Conservation (phyloP, 2,797 vertebrate genomes). For the Enteromius thamalakanensis region DNA sequence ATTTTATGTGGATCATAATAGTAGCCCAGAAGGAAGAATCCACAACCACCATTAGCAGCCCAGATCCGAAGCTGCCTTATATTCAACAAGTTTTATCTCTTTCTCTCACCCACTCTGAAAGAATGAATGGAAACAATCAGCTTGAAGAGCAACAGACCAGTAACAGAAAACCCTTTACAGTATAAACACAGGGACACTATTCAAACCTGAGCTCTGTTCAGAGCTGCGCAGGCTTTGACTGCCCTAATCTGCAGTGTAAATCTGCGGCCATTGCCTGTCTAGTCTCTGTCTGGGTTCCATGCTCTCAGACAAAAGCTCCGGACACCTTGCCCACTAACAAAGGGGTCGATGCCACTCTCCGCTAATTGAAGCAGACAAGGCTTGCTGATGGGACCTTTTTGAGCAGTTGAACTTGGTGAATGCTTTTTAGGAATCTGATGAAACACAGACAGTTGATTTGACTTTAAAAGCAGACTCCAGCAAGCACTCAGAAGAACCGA, state of each 20-base stretch:
- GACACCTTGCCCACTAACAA: conserved; percentile 80
- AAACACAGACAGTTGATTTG: conserved; percentile 73
- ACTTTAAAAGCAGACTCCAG: conserved; percentile 68
- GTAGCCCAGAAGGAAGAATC: background rate
- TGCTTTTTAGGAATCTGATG: conserved; percentile 70
- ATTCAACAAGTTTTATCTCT: conserved; percentile 29
- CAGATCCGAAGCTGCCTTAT: conserved; percentile 12
- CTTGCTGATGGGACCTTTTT: conserved; percentile 80
- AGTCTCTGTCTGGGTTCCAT: conserved; percentile 79
- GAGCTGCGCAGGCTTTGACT: conserved; percentile 77
- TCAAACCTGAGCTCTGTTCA: conserved; percentile 71
- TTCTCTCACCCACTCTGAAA: background rate
- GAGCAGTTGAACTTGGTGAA: conserved; percentile 77
- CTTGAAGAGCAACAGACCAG: conserved; percentile 71
- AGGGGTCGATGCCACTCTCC: conserved; percentile 64
- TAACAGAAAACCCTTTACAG: conserved; percentile 77
- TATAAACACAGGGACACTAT: conserved; percentile 75
- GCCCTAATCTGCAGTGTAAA: conserved; percentile 79
- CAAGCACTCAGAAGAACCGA: conserved; percentile 60
- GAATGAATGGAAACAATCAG: conserved; percentile 64
- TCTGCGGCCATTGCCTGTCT: conserved; percentile 80
- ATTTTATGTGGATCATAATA: background rate
- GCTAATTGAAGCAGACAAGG: conserved; percentile 79
- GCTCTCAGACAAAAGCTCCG: conserved; percentile 77
- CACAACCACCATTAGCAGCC: background rate